phyloP scores from a whole-genome alignment of 2,797 vertebrate species.

The Cuculus canorus region DNA sequence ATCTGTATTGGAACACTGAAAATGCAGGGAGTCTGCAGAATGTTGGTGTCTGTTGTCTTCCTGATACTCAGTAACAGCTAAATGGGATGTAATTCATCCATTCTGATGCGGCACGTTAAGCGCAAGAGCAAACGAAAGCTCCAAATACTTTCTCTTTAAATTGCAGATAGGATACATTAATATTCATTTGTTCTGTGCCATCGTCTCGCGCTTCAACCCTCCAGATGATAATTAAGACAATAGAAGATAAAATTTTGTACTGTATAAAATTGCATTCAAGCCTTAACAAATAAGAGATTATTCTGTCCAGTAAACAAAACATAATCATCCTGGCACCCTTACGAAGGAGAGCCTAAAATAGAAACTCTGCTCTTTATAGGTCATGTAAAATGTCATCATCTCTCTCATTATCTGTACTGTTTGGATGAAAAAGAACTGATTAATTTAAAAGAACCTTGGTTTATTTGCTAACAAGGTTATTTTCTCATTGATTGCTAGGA shows the following conservation, averaged over 20 bases:
- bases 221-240: conserved; percentile 71
- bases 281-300: conserved; percentile 68
- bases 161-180: conserved; percentile 43
- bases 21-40: not conserved
- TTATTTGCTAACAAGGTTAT: conserved; percentile 69
- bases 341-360: conserved; percentile 41
- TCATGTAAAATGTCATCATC: conserved; percentile 49
- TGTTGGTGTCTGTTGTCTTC: not conserved
- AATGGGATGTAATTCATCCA: not conserved
- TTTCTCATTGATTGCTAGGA: conserved; percentile 59
- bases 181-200: conserved; percentile 44
- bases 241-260: conserved; percentile 60
- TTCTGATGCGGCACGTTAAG: not conserved
- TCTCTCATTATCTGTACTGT: conserved; percentile 59
- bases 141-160: conserved; percentile 44
- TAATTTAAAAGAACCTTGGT: conserved; percentile 61
- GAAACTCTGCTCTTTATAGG: conserved; percentile 57
- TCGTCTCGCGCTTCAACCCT: conserved; percentile 44
- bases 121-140: not conserved
- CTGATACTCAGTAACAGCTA: not conserved
- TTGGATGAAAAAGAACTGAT: conserved; percentile 63
- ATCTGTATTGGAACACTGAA: not conserved
- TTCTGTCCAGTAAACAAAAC: conserved; percentile 65
- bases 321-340: conserved; percentile 62
- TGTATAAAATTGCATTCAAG: conserved; percentile 34